Percentiles rank a stretch among this genome's conserved stretches.
These are phyloP conservation scores for Philonicus albiceps DNA, from an alignment of 2,888 invertebrate genomes.

Conservation along the genomic window DNA sequence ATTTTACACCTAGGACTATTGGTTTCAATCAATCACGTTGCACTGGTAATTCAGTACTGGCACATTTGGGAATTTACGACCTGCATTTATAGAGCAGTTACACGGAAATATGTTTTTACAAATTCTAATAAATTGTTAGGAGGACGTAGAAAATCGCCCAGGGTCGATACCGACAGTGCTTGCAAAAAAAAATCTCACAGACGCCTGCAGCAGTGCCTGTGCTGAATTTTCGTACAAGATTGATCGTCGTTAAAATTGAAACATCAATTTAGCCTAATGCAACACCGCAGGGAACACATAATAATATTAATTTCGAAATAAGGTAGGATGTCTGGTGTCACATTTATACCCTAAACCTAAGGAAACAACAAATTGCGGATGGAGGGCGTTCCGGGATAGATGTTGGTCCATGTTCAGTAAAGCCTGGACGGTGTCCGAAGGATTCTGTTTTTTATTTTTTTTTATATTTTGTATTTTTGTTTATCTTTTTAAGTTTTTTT, in stretches of 20 bases:
- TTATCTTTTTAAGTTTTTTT: neutral
- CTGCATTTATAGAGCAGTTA: neutral
- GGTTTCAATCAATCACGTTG: neutral
- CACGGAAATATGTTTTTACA: neutral
- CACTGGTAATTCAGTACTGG: slow-evolving; percentile 11
- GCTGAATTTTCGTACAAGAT: neutral
- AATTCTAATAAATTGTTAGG: neutral
- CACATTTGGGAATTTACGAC: slow-evolving; percentile 1
- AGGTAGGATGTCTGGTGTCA: neutral
- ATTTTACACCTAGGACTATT: neutral
- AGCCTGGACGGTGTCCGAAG: neutral
- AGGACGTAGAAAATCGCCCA: neutral
- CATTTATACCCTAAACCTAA: neutral
- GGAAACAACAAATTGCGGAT: neutral
- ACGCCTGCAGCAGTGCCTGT: neutral
- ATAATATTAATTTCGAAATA: neutral
- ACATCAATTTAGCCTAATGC: slow-evolving; percentile 1
- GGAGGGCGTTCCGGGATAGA: neutral
- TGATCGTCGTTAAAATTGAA: neutral
- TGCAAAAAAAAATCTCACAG: neutral
- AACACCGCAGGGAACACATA: neutral
- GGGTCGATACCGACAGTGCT: neutral
- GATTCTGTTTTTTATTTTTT: neutral
- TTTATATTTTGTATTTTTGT: neutral
- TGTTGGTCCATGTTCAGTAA: neutral